Evolutionary conservation across 1,140 invertebrate genomes (phyloP).

Genomic region (Hyposmocoma kahamanoa): DNA sequence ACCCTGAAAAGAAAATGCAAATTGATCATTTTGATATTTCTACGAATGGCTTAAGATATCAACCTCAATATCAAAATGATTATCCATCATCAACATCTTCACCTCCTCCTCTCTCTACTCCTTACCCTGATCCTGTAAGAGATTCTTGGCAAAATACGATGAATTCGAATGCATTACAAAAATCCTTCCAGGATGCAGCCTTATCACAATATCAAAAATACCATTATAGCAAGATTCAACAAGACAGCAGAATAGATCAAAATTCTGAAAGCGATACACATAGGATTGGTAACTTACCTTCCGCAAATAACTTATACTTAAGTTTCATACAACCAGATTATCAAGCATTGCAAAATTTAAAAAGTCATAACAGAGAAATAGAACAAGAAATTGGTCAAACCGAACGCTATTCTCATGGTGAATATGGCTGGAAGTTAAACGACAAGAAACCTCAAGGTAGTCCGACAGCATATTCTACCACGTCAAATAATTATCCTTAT

Average conservation of each 20-base stretch:
- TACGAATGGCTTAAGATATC: conserved; percentile 52
- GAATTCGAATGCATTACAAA: conserved; percentile 33
- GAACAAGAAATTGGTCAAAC: conserved; percentile 39
- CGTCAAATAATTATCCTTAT: conserved; percentile 30
- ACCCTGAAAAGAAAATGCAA: conserved; percentile 52
- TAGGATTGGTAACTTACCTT: conserved; percentile 37
- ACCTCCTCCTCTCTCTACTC: conserved; percentile 34
- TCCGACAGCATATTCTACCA: conserved; percentile 5
- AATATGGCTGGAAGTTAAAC: conserved; percentile 66
- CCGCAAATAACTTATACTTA: conserved; percentile 51
- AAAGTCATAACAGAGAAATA: conserved; percentile 28
- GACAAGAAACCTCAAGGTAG: conserved; percentile 45
- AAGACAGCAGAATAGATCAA: conserved; percentile 29
- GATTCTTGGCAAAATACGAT: conserved; percentile 42
- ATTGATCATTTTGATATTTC: conserved; percentile 68
- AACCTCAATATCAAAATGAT: conserved; percentile 52
- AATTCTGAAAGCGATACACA: conserved; percentile 44
- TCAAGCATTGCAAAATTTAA: conserved; percentile 34
- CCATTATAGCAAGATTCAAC: conserved; percentile 32
- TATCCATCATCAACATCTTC: conserved; percentile 42
- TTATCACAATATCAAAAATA: conserved; percentile 42
- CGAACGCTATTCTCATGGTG: conserved; percentile 57
- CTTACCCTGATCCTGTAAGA: conserved; percentile 35
- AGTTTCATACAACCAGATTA: conserved; percentile 52
- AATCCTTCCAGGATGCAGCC: conserved; percentile 41